These are phyloP conservation scores for Syrista parreyssii DNA, from an alignment of 2,888 invertebrate genomes.

Conservation along the genomic window DNA sequence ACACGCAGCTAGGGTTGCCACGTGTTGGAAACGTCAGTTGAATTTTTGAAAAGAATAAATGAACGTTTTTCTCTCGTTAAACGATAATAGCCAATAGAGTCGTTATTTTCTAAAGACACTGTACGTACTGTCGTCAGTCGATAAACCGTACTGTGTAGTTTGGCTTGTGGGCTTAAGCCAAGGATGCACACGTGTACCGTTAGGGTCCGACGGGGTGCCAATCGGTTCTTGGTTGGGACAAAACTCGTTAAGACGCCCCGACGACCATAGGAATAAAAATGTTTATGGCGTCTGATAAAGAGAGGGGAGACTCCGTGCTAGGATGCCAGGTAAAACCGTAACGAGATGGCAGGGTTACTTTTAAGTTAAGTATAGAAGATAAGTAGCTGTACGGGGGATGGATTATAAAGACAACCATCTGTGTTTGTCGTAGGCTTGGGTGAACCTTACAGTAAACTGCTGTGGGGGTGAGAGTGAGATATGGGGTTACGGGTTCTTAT, in stretches of 20 bases:
- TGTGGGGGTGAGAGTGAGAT: neutral
- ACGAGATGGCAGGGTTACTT: neutral
- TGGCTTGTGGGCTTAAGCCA: neutral
- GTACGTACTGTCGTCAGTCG: neutral
- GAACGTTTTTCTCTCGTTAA: too few species aligned
- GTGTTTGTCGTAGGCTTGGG: neutral
- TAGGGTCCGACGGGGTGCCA: neutral
- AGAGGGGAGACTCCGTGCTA: neutral
- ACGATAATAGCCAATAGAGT: too few species aligned
- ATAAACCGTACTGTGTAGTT: neutral
- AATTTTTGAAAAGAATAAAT: too few species aligned
- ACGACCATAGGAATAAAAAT: neutral
- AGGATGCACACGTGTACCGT: neutral
- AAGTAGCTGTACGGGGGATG: neutral
- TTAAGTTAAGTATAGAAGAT: neutral
- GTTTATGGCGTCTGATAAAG: neutral
- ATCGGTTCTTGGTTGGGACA: neutral
- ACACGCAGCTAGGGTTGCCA: neutral
- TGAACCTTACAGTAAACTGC: neutral
- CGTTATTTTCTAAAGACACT: neutral
- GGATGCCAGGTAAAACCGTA: neutral
- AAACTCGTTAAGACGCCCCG: neutral
- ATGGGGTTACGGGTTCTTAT: neutral
- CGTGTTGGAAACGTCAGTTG: too few species aligned
- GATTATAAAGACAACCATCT: neutral